phyloP scores from a whole-genome alignment of 2,888 invertebrate species.

The Amphiduros pacificus region DNA sequence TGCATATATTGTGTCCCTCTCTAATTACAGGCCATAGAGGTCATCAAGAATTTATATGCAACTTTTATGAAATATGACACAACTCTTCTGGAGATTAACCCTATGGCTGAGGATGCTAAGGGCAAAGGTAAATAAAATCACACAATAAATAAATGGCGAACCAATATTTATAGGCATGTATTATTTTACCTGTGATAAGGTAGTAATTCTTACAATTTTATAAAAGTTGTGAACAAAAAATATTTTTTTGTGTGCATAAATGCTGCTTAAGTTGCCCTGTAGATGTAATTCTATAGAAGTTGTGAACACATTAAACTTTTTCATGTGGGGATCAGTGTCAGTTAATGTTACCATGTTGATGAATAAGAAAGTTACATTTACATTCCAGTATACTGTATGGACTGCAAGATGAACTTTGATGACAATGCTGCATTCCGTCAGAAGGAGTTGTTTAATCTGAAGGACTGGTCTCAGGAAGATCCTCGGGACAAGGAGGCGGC shows the following conservation, averaged over 20 bases:
- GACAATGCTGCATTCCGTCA: constrained; percentile 93
- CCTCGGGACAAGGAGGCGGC: constrained; percentile 88
- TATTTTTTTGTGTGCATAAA: too few species aligned
- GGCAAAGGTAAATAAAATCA: constrained; percentile 62
- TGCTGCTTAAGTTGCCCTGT: too few species aligned
- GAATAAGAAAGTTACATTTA: too few species aligned
- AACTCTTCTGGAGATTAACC: constrained; percentile 81
- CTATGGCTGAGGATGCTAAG: constrained; percentile 85
- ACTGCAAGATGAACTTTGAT: constrained; percentile 93
- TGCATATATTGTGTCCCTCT: too few species aligned
- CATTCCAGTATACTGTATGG: constrained; percentile 80
- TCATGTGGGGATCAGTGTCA: not conserved
- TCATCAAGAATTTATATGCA: constrained; percentile 81
- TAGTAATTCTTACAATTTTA: too few species aligned
- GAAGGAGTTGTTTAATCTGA: constrained; percentile 76
- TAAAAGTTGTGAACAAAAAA: too few species aligned
- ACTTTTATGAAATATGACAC: constrained; percentile 88
- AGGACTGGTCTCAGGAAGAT: constrained; percentile 91
- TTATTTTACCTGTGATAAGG: too few species aligned
- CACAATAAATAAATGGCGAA: too few species aligned
- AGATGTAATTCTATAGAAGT: not conserved
- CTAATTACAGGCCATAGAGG: constrained; percentile 69
- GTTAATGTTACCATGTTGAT: not conserved
- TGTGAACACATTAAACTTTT: not conserved
- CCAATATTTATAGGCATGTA: too few species aligned